These are phyloP conservation scores for Anguilla pacifica DNA, from an alignment of 2,797 vertebrate species.

Conservation along the genomic window DNA sequence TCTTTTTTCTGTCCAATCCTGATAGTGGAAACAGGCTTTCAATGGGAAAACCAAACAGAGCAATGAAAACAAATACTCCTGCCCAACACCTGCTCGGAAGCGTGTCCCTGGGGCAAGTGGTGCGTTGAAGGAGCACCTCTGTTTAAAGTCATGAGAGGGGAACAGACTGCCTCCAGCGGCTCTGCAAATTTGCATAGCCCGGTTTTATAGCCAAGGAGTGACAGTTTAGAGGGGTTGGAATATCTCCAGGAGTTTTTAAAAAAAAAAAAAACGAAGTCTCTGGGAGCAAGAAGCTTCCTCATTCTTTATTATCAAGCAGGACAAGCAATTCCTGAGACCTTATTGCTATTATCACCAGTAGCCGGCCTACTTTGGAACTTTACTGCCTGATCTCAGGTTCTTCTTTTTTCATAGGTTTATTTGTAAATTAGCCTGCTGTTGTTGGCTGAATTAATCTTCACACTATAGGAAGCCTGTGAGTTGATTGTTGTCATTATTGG, in stretches of 20 bases:
- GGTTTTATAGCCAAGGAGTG: constrained; percentile 30
- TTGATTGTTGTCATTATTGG: not conserved
- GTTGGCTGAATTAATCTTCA: not conserved
- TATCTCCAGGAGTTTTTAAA: constrained; percentile 32
- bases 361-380: not conserved
- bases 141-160: constrained; percentile 5
- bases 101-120: not conserved
- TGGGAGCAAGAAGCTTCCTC: constrained; percentile 34
- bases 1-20: not conserved
- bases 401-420: not conserved
- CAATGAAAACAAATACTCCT: constrained; percentile 10
- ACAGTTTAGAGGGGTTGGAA: constrained; percentile 47
- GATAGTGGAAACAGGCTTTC: not conserved
- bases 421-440: not conserved
- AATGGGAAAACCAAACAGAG: not conserved
- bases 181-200: constrained; percentile 54
- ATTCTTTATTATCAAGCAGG: constrained; percentile 8
- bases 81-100: constrained; percentile 16
- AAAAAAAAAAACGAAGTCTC: constrained; percentile 36
- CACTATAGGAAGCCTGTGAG: not conserved
- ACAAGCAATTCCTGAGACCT: not conserved
- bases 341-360: not conserved
- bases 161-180: constrained; percentile 38
- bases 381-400: not conserved
- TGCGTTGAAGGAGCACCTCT: not conserved